These are phyloP conservation scores for Antrozous pallidus DNA, from an alignment of 2,797 vertebrate genomes.

Conservation along the genomic window DNA sequence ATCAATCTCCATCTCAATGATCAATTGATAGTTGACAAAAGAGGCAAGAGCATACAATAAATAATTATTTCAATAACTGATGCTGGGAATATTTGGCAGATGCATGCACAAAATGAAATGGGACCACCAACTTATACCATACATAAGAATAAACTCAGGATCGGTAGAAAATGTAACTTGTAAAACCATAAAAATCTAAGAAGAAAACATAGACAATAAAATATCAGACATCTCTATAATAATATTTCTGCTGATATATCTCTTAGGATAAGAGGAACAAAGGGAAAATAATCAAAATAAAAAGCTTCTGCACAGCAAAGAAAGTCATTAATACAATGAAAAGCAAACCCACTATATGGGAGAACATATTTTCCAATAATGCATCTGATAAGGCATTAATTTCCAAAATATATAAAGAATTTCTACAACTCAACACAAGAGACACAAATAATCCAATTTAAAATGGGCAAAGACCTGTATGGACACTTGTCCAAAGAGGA, in stretches of 20 bases:
- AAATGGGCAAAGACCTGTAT: background rate
- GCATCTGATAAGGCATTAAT: background rate
- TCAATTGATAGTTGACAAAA: background rate
- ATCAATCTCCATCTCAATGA: background rate
- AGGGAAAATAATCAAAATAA: background rate
- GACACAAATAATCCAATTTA: background rate
- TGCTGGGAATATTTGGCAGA: background rate
- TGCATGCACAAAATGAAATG: background rate
- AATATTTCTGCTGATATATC: background rate
- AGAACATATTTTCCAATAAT: background rate
- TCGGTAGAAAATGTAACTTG: background rate
- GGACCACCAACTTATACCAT: background rate
- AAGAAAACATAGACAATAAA: background rate
- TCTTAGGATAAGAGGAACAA: background rate
- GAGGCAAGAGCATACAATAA: background rate
- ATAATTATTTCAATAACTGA: background rate
- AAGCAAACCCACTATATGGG: background rate
- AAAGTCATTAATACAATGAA: background rate
- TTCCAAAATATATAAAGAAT: background rate
- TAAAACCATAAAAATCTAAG: background rate
- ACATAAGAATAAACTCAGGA: background rate
- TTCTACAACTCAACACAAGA: background rate
- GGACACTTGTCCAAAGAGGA: background rate
- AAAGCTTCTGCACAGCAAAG: background rate
- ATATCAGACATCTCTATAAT: background rate